A percentile compares a stretch with the other conserved stretches of the same genome.
Conservation (phyloP, 2,113 vertebrate species). For the Cacatua alba region DNA sequence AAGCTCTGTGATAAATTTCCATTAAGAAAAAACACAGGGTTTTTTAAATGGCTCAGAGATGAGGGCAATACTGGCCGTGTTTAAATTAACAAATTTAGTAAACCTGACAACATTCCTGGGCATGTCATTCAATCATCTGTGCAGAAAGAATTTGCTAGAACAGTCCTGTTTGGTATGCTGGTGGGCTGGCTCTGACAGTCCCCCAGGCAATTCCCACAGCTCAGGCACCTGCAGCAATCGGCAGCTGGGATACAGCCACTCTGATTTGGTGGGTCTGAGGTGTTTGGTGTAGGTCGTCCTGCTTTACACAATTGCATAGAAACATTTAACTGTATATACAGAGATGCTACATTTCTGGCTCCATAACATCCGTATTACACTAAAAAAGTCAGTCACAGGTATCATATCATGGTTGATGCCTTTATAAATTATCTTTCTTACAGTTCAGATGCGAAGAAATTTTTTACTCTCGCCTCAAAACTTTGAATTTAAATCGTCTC, state of each 20-base stretch:
- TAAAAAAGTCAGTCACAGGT: not conserved
- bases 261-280: not conserved
- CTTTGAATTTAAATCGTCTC: fast-evolving
- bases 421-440: not conserved
- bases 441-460: not conserved
- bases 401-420: not conserved
- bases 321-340: not conserved
- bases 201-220: not conserved
- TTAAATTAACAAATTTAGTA: not conserved
- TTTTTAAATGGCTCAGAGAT: not conserved
- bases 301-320: not conserved
- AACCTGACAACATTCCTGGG: not conserved
- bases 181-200: not conserved
- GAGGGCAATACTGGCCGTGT: not conserved
- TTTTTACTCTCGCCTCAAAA: not conserved
- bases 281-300: not conserved
- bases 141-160: fast-evolving
- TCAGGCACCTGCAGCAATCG: not conserved
- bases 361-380: not conserved
- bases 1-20: not conserved
- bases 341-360: not conserved
- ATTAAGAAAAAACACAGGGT: not conserved
- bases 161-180: not conserved
- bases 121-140: not conserved
- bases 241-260: not conserved